Conservation (phyloP, 2,113 vertebrate species). For the Axis porcinus region DNA sequence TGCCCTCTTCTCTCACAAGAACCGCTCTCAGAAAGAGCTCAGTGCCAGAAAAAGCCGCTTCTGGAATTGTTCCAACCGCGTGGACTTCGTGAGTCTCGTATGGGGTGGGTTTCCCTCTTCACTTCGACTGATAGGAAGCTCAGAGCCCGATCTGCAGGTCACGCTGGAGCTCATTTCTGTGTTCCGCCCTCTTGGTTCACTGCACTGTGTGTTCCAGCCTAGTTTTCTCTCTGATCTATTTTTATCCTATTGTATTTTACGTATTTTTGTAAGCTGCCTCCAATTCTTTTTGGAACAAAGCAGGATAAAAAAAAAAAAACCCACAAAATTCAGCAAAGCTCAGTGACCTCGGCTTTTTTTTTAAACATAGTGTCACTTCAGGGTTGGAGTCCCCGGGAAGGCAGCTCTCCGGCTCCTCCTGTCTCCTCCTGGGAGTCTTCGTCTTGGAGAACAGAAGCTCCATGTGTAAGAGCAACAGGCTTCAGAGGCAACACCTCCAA, state of each 20-base stretch:
- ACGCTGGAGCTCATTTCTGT: neutral
- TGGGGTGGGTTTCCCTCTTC: neutral
- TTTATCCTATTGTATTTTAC: constrained; percentile 43
- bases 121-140: neutral
- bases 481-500: neutral
- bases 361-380: neutral
- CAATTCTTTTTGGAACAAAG: constrained; percentile 13
- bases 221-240: constrained; percentile 48
- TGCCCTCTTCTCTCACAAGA: neutral
- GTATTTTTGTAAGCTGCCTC: neutral
- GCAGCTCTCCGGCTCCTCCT: neutral
- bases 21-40: neutral
- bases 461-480: constrained; percentile 40
- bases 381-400: neutral
- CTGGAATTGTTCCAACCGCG: neutral
- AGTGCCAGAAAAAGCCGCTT: neutral
- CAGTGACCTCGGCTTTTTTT: neutral
- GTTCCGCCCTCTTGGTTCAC: accelerated
- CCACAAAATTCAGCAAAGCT: neutral
- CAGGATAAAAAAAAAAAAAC: neutral
- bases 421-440: neutral
- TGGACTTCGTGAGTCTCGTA: accelerated
- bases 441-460: neutral
- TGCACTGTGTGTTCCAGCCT: neutral
- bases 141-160: neutral